phyloP scores from a whole-genome alignment of 53 echinoderm and acorn worm species.

The Pentamera pediparva region DNA sequence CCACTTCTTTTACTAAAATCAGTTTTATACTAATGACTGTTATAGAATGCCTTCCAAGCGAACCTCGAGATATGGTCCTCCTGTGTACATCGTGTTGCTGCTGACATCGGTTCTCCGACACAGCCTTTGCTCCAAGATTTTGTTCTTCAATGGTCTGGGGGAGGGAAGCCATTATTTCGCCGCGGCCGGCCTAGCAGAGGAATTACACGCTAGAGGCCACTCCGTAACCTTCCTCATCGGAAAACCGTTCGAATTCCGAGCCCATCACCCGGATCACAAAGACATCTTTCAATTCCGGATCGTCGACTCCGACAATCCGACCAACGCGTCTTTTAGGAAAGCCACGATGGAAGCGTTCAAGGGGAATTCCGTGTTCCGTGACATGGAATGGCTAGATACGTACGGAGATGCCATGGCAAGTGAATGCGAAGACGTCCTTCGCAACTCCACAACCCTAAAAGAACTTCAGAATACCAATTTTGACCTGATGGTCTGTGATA shows the following conservation, averaged over 20 bases:
- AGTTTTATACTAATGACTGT: no score
- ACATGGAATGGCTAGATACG: neutral
- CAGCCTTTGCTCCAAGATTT: neutral
- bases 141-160: constrained; percentile 10
- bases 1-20: no score
- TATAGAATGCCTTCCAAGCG: no score
- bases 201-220: neutral
- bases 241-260: neutral
- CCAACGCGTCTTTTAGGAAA: neutral
- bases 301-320: neutral
- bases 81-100: no score
- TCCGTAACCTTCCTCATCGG: neutral
- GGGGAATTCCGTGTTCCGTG: neutral
- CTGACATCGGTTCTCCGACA: no score
- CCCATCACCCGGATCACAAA: neutral
- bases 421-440: neutral
- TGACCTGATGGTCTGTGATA: constrained; percentile 3
- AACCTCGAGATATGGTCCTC: no score
- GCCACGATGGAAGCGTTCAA: neutral
- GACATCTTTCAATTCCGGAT: neutral
- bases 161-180: constrained; percentile 20
- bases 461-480: neutral
- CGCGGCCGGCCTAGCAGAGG: neutral
- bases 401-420: neutral
- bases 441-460: neutral